phyloP scores from a whole-genome alignment of 2,888 invertebrate species.

The Tinea trinotella region DNA sequence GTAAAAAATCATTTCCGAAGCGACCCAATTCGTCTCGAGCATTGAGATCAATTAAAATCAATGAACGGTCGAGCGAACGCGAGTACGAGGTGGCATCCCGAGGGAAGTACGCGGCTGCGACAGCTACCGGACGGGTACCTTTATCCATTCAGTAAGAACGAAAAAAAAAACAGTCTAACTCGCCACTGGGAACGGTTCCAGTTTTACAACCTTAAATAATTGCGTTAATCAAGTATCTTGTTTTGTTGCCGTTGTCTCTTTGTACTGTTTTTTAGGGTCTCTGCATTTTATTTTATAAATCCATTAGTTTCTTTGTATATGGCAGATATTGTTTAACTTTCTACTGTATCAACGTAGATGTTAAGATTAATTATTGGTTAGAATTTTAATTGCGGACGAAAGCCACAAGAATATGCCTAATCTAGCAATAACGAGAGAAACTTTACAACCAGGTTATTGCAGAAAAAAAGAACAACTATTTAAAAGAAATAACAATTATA shows the following conservation, averaged over 20 bases:
- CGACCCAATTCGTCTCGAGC: constrained; percentile 63
- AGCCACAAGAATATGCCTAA: too few species aligned
- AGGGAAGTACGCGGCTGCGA: constrained; percentile 41
- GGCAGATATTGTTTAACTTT: too few species aligned
- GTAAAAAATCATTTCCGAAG: constrained; percentile 52
- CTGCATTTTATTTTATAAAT: not conserved
- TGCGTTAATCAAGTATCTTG: constrained; percentile 18
- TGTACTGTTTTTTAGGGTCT: not conserved
- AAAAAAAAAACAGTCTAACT: constrained; percentile 12
- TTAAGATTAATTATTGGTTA: too few species aligned
- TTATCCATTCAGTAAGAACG: not conserved
- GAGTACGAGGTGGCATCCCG: constrained; percentile 61
- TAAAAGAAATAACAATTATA: too few species aligned
- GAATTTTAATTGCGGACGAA: too few species aligned
- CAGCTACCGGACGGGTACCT: constrained; percentile 34
- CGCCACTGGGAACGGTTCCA: constrained; percentile 18
- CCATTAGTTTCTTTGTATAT: too few species aligned
- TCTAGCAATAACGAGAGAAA: too few species aligned
- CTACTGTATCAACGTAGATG: too few species aligned
- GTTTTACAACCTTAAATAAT: constrained; percentile 18
- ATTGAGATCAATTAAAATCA: constrained; percentile 63
- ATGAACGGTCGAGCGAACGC: constrained; percentile 39
- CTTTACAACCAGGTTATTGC: too few species aligned
- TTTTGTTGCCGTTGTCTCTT: constrained; percentile 5
- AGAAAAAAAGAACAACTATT: too few species aligned